Evolutionary conservation across 2,797 vertebrate species (phyloP).

Genomic region (Monodelphis domestica): DNA sequence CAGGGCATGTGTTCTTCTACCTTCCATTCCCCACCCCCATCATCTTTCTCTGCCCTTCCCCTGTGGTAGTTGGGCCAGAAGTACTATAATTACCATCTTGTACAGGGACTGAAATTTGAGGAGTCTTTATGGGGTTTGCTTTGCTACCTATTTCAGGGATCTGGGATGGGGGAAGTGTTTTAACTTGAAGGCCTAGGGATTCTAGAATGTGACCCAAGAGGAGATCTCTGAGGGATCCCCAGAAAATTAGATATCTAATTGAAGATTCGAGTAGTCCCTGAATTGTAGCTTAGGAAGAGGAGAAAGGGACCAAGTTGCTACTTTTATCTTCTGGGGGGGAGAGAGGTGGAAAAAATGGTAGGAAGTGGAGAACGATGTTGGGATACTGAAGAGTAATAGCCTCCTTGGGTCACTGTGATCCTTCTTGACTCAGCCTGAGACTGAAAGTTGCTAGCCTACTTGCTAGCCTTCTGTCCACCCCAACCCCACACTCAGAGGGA

Average conservation of each 20-base stretch:
- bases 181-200: not conserved
- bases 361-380: not conserved
- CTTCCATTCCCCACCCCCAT: not conserved
- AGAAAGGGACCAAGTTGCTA: not conserved
- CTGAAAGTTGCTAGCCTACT: not conserved
- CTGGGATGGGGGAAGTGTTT: not conserved
- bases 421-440: conserved; percentile 2
- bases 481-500: not conserved
- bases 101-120: not conserved
- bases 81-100: not conserved
- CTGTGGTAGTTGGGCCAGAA: not conserved
- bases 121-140: not conserved
- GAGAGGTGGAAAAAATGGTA: not conserved
- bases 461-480: not conserved
- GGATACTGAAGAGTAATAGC: not conserved
- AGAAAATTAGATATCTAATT: not conserved
- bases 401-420: not conserved
- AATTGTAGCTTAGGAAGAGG: not conserved
- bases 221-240: not conserved
- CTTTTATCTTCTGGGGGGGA: not conserved
- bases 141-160: not conserved
- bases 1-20: not conserved
- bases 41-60: not conserved
- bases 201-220: fast-evolving
- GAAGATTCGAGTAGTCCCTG: not conserved